Base-by-base conservation (phyloP, 2,888 invertebrate species). In the Drosophila paramelanica region DNA sequence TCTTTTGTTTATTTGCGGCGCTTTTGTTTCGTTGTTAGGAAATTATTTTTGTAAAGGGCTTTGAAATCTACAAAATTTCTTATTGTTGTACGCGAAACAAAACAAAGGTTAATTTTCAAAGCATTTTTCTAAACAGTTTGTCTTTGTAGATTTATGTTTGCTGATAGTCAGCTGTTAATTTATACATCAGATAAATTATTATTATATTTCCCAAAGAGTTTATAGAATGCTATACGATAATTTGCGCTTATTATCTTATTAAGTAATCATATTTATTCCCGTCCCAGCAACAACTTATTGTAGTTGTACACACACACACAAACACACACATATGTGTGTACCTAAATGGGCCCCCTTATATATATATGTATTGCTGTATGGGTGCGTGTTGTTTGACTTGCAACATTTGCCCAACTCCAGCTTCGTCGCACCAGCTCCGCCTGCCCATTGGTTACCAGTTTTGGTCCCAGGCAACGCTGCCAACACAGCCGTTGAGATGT, bases 291-390 rank as follows among this genome's bases (percentile, higher is more conserved):
- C 57, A 62, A 52, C 51, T 42, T 51, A 59, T 42, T 61, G 43
- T 25, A 55, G 43, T 43, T 57, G 56, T 80, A 60, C 60, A 71
- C 57, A 46, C 20, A 53, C 7, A 51, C 25, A 43, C 57, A 46
- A 17, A 53, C 7, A 51, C 25, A 43, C 17, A 36, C 5, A 10
- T 25, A 25, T 17, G 17, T 39, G 31, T 62, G 41, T 39, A 62
- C 82, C 62, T 78, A 72, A 79, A 69, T 86, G 73, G 87, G 61
- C 60, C 69, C 77, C 84, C 72, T 79, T 33, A 33, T 58, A 38
- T 41, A 39, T 45, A 38, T 42, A 47, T 61, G 58, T 73, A 67
- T 76, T 36, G 56, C 23, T 50, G 70, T 68, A 31, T 49, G 11
- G 67, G 49, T 85, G 67, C 55, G 58, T 69, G 79, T 65, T 65